Evolutionary conservation across 2,888 invertebrate genomes (phyloP).

Genomic region (Dioctria linearis): DNA sequence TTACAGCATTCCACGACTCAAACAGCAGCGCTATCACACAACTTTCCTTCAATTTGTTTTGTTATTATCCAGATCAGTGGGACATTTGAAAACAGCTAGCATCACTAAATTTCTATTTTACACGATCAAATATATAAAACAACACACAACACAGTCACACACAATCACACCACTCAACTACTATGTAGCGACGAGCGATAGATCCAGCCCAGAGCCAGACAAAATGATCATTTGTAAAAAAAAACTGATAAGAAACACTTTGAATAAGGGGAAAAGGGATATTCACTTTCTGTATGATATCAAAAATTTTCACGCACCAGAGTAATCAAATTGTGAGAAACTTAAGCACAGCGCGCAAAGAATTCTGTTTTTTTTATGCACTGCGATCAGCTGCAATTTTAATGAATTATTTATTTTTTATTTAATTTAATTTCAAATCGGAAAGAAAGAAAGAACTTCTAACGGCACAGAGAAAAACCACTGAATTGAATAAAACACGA

Average conservation of each 20-base stretch:
- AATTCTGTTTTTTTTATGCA: constrained; percentile 7
- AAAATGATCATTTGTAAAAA: neutral
- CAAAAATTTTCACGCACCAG: neutral
- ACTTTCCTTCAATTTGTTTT: constrained; percentile 26
- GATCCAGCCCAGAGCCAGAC: no score
- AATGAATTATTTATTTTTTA: no score
- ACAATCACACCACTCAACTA: constrained; percentile 15
- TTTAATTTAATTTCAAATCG: no score
- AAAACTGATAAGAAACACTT: constrained; percentile 34
- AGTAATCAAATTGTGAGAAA: neutral
- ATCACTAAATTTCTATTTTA: constrained; percentile 31
- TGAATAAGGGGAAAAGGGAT: neutral
- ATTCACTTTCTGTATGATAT: neutral
- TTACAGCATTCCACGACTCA: constrained; percentile 34
- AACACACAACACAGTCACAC: no score
- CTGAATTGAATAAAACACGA: no score
- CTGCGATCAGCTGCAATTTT: neutral
- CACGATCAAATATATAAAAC: neutral
- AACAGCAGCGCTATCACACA: constrained; percentile 16
- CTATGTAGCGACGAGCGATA: constrained; percentile 6
- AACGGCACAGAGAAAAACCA: neutral
- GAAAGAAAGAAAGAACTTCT: neutral
- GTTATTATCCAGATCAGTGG: constrained; percentile 42
- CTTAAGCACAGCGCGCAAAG: neutral
- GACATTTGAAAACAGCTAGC: constrained; percentile 22